Evolutionary conservation across 2,113 vertebrate genomes (phyloP), one percentile per base, ranked within the genome.

Genomic region (Triplophysa dalaica): DNA sequence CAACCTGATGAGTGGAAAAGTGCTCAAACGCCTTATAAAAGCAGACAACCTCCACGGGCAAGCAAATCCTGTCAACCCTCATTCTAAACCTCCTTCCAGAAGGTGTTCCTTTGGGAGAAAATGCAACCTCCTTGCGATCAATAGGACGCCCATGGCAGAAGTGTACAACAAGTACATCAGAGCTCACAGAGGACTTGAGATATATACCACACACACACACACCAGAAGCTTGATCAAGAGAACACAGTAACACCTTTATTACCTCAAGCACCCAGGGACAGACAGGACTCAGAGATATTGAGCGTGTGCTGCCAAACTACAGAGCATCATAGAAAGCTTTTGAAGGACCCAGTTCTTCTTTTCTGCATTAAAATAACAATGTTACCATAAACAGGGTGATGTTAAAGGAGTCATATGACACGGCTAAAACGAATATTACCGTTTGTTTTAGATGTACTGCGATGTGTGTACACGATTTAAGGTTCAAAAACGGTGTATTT

Each of bases 61-160:
- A 56, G 19, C 50, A 52, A 17, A 52, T 54, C 13, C 3, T 19
- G 1, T 22, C 21, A 13, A 19, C 22, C 22, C 22, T 24, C 21
- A 26, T 50, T 52, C 45, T 21, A 14, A 48, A 22, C 60, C 7
- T 73, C 88, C 83, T 89, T 80, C 7, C 82, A 74, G 91, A 90
- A 88, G 87, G 52, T 3, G 24, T 21, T 8, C 69, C 26, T 72
- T 21, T 72, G 52, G 69, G 50, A 56, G 69, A 33, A 56, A 72
- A 19, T 38, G 48, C 9, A 29, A 38, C 50, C 16, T 8, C 33
- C 26, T 38, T n/a, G 8, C 52, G 24, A 38, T 56, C 69, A 70
- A 12, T 70, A 2, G 3, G 14, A 2, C 5, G 5, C 41, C 69
- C 11, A 2, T 56, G 52, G 11, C 16, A 12, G 26, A 72, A 38